These are phyloP conservation scores for Corvus hawaiiensis DNA, from an alignment of 2,113 vertebrate species.

Conservation along the genomic window DNA sequence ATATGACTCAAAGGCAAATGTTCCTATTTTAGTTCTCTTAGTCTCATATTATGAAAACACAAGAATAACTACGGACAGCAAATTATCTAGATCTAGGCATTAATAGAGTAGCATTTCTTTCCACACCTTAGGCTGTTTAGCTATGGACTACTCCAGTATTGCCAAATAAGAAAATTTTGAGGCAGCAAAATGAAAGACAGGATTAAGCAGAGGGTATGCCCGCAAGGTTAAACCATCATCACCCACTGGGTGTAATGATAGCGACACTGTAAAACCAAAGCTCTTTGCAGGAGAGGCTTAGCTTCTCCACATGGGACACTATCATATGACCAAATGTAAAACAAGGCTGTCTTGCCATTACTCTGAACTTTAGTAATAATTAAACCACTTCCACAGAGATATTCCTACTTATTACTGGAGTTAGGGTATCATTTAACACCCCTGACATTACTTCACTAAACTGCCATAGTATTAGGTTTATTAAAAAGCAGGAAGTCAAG, in stretches of 20 bases:
- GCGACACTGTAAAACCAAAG: constrained; percentile 9
- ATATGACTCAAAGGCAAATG: constrained; percentile 41
- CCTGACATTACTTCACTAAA: constrained; percentile 20
- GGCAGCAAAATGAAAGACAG: background rate
- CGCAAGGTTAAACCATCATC: background rate
- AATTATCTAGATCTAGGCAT: background rate
- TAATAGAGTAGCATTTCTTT: background rate
- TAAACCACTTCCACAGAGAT: constrained; percentile 10
- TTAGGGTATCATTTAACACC: constrained; percentile 36
- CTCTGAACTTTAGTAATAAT: constrained; percentile 45
- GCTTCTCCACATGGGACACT: background rate
- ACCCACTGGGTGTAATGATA: background rate
- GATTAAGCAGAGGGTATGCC: constrained; percentile 1
- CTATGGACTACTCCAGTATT: background rate
- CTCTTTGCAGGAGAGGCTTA: constrained; percentile 21
- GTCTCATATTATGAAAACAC: constrained; percentile 11
- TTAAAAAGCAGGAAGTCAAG: background rate
- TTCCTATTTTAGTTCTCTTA: background rate
- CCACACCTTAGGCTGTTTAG: background rate
- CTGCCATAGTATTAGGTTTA: background rate
- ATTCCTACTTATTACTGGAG: constrained; percentile 28
- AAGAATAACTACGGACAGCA: background rate
- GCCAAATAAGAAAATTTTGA: background rate
- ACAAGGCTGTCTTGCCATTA: background rate
- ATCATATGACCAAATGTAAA: constrained; percentile 4